Evolutionary conservation across 2,797 vertebrate genomes (phyloP).

Genomic region (Rhynchonycteris naso): DNA sequence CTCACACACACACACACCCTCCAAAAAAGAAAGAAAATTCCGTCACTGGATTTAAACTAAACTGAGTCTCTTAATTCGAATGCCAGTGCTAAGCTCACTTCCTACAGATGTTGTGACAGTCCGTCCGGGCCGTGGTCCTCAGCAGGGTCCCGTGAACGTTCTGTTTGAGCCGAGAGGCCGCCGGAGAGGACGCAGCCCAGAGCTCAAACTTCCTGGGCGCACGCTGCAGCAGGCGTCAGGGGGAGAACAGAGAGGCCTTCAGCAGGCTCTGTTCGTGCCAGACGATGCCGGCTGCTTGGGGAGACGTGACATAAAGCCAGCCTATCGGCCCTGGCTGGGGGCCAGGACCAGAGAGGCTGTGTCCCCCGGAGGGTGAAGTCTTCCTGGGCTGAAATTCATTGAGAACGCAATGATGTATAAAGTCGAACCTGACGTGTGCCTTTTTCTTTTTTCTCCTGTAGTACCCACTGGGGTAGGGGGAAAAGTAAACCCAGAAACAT

Average conservation of each 20-base stretch:
- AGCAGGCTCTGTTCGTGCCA: neutral
- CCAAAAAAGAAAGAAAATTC: neutral
- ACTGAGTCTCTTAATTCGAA: neutral
- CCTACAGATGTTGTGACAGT: neutral
- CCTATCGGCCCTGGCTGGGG: slow-evolving; percentile 46
- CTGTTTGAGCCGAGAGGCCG: slow-evolving; percentile 10
- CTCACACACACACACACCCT: neutral
- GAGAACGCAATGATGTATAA: neutral
- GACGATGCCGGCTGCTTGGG: slow-evolving; percentile 29
- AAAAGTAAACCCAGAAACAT: neutral
- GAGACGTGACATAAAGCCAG: slow-evolving; percentile 37
- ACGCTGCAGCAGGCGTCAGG: neutral
- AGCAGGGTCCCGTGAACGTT: neutral
- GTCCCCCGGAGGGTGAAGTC: neutral
- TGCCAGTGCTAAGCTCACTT: neutral
- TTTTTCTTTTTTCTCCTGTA: neutral
- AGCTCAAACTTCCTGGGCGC: slow-evolving; percentile 34
- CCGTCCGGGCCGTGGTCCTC: neutral
- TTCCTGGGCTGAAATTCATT: slow-evolving; percentile 3
- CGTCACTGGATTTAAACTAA: neutral
- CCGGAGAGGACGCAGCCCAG: slow-evolving; percentile 30
- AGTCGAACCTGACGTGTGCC: neutral
- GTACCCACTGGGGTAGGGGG: neutral
- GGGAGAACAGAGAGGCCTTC: neutral
- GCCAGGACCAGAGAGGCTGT: slow-evolving; percentile 18